phyloP scores from a whole-genome alignment of 2,113 vertebrate species.

The Scytalopus superciliaris region DNA sequence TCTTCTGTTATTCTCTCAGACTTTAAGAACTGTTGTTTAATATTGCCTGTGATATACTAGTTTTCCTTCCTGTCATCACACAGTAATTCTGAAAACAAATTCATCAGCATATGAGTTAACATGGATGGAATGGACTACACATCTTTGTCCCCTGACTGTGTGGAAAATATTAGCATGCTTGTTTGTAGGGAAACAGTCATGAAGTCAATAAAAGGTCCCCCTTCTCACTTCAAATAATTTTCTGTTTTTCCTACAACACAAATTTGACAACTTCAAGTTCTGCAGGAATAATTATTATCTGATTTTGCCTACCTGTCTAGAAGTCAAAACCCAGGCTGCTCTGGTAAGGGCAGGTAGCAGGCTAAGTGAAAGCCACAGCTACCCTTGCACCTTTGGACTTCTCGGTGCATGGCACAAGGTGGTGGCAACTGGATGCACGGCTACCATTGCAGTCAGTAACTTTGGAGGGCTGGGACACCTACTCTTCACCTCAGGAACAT shows the following conservation, averaged over 20 bases:
- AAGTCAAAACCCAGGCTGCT: neutral
- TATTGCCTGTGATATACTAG: neutral
- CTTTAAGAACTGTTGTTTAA: neutral
- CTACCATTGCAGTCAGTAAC: neutral
- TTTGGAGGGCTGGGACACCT: neutral
- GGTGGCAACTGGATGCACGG: too few relatives aligned
- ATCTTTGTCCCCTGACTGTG: neutral
- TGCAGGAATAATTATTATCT: neutral
- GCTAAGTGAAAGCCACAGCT: neutral
- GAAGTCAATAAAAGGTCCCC: neutral
- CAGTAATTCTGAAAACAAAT: neutral
- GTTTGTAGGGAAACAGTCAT: neutral
- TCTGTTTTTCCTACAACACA: neutral
- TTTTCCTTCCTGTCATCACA: neutral
- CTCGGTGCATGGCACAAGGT: accelerated
- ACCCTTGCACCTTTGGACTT: neutral
- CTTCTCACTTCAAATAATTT: neutral
- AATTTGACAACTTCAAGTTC: neutral
- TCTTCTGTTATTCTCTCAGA: neutral
- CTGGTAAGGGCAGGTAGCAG: neutral
- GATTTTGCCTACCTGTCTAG: neutral
- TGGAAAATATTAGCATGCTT: neutral
- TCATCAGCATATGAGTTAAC: neutral
- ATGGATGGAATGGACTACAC: accelerated
- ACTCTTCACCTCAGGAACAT: neutral